phyloP scores from a whole-genome alignment of 2,797 vertebrate genomes.

The Prionace glauca region DNA sequence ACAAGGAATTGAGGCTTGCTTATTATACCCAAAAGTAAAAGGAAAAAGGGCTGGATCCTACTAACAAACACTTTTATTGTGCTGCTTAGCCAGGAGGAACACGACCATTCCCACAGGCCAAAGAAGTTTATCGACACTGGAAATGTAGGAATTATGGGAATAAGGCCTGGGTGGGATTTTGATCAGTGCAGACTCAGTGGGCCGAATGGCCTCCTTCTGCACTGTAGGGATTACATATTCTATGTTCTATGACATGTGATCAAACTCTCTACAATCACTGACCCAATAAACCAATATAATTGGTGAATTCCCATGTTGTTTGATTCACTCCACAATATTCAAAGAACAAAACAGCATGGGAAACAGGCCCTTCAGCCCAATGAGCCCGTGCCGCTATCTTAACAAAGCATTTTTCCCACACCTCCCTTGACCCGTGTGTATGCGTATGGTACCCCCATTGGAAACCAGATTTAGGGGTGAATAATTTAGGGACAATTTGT shows the following conservation, averaged over 20 bases:
- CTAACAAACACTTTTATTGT: not conserved
- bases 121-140: not conserved
- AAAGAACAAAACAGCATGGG: not conserved
- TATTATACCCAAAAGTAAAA: not conserved
- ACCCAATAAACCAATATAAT: not conserved
- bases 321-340: not conserved
- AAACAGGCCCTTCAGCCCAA: too few relatives aligned
- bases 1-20: not conserved
- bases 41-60: not conserved
- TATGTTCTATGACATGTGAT: not conserved
- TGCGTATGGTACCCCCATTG: too few relatives aligned
- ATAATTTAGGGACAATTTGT: too few relatives aligned
- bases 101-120: not conserved
- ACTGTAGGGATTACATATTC: too few relatives aligned
- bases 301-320: not conserved
- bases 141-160: too few relatives aligned
- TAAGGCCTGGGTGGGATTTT: too few relatives aligned
- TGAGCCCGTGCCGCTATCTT: too few relatives aligned
- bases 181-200: too few relatives aligned
- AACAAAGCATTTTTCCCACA: too few relatives aligned
- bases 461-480: too few relatives aligned
- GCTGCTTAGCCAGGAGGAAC: not conserved
- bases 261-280: not conserved
- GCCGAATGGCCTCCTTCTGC: too few relatives aligned
- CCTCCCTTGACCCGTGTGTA: too few relatives aligned